These are phyloP conservation scores for Porites rus DNA, from an alignment of 92 coral and sea anemone species.

Conservation along the genomic window DNA sequence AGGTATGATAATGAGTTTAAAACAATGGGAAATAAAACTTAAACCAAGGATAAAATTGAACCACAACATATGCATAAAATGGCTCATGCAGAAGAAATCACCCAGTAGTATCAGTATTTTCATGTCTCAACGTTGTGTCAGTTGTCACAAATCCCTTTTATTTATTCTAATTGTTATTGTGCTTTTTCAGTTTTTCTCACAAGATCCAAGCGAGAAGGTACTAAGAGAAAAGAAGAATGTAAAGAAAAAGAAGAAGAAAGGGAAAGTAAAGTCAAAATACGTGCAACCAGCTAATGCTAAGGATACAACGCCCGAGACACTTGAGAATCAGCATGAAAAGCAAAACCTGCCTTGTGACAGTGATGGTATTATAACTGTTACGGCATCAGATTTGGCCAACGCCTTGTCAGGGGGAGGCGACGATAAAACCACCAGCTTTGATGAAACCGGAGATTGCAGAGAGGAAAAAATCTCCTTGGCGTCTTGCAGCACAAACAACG, in stretches of 20 bases:
- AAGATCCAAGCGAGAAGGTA: not conserved
- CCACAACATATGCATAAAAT: too few species aligned
- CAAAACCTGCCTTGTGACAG: not conserved
- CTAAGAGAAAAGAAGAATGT: slow-evolving; percentile 18
- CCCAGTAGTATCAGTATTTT: too few species aligned
- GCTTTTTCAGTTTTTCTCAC: not conserved
- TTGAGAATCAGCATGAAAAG: not conserved
- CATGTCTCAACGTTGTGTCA: too few species aligned
- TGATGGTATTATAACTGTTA: not conserved
- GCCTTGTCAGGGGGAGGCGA: not conserved
- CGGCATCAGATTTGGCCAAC: not conserved
- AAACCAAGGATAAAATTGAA: too few species aligned
- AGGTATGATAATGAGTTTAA: too few species aligned
- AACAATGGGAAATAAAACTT: too few species aligned
- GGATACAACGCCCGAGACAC: not conserved
- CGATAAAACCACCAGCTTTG: not conserved
- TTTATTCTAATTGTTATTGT: not conserved
- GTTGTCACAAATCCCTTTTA: not conserved
- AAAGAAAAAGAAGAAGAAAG: slow-evolving; percentile 25
- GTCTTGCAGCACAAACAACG: not conserved
- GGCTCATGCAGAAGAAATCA: too few species aligned
- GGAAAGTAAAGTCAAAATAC: not conserved
- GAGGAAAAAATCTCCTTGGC: not conserved
- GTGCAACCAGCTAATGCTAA: not conserved
- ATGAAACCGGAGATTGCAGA: not conserved